Percentiles rank a stretch among this genome's conserved stretches.
Conservation (phyloP, 2,113 vertebrate species). For the Geococcyx californianus region DNA sequence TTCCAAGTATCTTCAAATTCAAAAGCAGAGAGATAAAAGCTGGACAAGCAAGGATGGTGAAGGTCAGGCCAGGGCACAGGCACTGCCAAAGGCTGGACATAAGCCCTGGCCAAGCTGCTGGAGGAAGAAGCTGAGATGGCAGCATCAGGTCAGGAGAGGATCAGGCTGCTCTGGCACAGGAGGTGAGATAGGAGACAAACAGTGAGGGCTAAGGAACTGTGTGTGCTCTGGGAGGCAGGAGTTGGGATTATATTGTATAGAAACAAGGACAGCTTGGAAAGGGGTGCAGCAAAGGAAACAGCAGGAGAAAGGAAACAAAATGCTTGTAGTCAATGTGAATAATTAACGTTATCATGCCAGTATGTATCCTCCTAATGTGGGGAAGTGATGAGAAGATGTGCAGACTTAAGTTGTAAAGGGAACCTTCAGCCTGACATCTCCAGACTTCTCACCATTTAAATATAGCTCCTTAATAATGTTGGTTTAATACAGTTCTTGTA, state of each 20-base stretch:
- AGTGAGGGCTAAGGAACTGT: rapidly evolving
- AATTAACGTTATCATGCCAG: not conserved
- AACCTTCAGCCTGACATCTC: not conserved
- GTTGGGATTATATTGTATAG: rapidly evolving
- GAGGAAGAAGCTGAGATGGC: not conserved
- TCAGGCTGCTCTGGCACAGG: not conserved
- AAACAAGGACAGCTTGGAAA: not conserved
- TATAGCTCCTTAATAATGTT: not conserved
- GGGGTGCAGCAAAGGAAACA: not conserved
- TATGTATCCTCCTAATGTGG: not conserved
- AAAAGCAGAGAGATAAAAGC: not conserved
- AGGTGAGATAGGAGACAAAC: not conserved
- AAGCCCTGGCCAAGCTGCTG: rapidly evolving
- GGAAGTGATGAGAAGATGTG: not conserved
- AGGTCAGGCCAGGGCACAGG: not conserved
- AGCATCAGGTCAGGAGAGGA: not conserved
- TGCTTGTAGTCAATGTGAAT: not conserved
- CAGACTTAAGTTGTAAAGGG: not conserved
- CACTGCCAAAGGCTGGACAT: not conserved
- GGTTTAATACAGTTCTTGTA: not conserved
- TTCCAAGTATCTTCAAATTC: not conserved
- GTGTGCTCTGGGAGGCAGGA: not conserved
- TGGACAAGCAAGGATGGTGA: not conserved
- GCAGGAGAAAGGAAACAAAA: not conserved
- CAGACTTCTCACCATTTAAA: not conserved